These are phyloP conservation scores for Zoanthus sociatus DNA, from an alignment of 92 coral and sea anemone genomes.

Conservation along the genomic window DNA sequence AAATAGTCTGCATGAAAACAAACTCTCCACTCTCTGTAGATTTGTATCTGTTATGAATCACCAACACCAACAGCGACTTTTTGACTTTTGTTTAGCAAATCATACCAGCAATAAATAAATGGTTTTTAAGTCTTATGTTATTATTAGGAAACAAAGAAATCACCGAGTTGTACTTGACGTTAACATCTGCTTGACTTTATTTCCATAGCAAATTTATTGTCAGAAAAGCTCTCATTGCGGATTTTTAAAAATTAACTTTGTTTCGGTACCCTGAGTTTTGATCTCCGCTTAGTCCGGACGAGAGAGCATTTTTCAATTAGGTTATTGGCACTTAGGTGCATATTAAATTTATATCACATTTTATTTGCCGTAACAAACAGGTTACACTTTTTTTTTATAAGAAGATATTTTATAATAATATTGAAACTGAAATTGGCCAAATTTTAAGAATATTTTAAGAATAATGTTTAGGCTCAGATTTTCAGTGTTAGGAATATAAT, in stretches of 20 bases:
- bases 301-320: too few relatives aligned
- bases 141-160: background rate
- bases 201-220: background rate
- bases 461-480: too few relatives aligned
- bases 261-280: background rate
- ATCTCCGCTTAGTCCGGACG: too few relatives aligned
- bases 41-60: background rate
- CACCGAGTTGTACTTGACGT: background rate
- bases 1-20: background rate
- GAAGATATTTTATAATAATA: too few relatives aligned
- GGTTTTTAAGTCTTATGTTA: background rate
- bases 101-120: background rate
- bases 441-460: too few relatives aligned
- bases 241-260: background rate
- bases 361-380: too few relatives aligned
- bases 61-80: background rate
- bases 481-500: too few relatives aligned
- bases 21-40: background rate
- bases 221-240: background rate
- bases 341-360: too few relatives aligned
- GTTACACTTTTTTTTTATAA: too few relatives aligned
- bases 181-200: background rate
- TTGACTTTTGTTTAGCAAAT: background rate
- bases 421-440: too few relatives aligned
- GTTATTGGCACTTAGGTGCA: too few relatives aligned